Evolutionary conservation across 1,140 invertebrate genomes (phyloP), one percentile per base, ranked within the genome.

Genomic region (Leptinotarsa texana): DNA sequence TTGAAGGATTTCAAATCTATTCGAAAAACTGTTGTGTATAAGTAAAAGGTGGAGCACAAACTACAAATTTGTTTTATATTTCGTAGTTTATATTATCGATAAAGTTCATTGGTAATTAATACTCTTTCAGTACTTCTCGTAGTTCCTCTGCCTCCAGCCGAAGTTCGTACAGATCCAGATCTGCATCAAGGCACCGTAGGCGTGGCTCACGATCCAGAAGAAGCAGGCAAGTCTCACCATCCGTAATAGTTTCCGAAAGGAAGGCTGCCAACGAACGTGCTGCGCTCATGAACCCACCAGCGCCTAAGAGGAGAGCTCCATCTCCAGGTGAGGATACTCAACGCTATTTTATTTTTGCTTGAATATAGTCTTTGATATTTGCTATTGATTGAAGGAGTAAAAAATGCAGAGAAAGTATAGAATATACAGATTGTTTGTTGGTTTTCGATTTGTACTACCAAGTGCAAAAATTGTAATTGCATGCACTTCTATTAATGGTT

Each of bases 221-320:
- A 33, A 69, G 77, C 61, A 74, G 80, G 51, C 80, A 80, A 51
- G 83, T 90, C 71, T 90, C 89, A 8, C 89, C 89, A 48, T 89
- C 88, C 75, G 87, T 89, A 78, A 90, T 90, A 76, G 88, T 90
- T 3, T 89, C 88, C 61, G 89, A 90, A 83, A 86, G 88, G 57
- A 88, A 88, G 65, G 83, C 89, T 74, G 89, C 89, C 21, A 88
- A 83, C 61, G 88, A 88, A 78, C 84, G 90, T 22, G 90, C 90
- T 0, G 89, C 90, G 79, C 82, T 91, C 63, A 92, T 92, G 91
- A 92, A 91, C 84, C 90, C 90, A 72, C 91, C 91, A 3, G 91
- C 90, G 78, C 91, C 91, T 69, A 87, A 88, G 72, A 87, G 84
- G 75, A 83, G 82, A 69, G 83, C 81, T 1, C 87, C 80, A 82